Evolutionary conservation across 2,797 vertebrate species (phyloP).

Genomic region (Sparus aurata): DNA sequence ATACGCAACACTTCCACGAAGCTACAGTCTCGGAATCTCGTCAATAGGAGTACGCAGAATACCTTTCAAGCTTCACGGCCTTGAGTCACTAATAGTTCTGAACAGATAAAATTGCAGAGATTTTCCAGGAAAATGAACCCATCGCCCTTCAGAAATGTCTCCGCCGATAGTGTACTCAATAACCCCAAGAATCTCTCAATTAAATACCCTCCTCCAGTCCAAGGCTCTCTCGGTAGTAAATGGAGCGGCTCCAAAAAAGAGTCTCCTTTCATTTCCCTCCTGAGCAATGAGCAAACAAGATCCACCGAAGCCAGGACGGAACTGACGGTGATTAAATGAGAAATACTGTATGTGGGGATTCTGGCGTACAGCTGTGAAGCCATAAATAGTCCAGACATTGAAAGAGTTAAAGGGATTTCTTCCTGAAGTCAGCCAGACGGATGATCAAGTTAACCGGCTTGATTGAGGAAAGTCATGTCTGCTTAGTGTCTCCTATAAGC

Average conservation of each 20-base stretch:
- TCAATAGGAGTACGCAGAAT: background rate
- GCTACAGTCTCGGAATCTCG: background rate
- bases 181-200: constrained; percentile 58
- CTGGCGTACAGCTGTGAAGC: background rate
- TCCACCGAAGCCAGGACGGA: background rate
- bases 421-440: constrained; percentile 52
- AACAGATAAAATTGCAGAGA: constrained; percentile 18
- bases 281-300: constrained; percentile 7
- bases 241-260: constrained; percentile 43
- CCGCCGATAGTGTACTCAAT: constrained; percentile 39
- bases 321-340: constrained; percentile 4
- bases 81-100: constrained; percentile 11
- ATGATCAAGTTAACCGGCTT: constrained; percentile 68
- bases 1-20: background rate
- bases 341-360: constrained; percentile 12
- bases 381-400: constrained; percentile 15
- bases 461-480: constrained; percentile 67
- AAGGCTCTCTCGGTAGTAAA: constrained; percentile 32
- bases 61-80: constrained; percentile 1
- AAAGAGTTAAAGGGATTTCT: constrained; percentile 55
- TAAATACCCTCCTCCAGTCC: constrained; percentile 40
- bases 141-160: constrained; percentile 32
- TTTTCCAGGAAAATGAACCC: constrained; percentile 44
- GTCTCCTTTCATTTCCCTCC: constrained; percentile 5
- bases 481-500: constrained; percentile 64